These are phyloP conservation scores for Cosmia pyralina DNA, from an alignment of 2,888 invertebrate genomes.

Conservation along the genomic window DNA sequence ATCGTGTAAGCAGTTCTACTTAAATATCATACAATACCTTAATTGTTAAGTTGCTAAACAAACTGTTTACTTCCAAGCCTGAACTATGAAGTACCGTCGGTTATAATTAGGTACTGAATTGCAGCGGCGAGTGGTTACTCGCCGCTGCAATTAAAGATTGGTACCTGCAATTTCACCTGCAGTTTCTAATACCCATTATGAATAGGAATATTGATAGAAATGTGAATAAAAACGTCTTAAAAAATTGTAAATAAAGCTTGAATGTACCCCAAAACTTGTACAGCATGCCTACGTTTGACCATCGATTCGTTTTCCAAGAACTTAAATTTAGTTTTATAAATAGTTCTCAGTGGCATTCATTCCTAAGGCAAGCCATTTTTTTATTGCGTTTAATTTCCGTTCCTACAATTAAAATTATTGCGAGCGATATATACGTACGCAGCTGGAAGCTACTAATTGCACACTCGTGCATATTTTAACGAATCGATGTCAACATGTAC, in stretches of 20 bases:
- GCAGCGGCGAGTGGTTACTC: too few relatives aligned
- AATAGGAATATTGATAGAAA: background rate
- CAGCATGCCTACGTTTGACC: constrained; percentile 7
- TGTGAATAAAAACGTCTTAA: background rate
- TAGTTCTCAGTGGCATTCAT: too few relatives aligned
- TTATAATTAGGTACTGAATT: background rate
- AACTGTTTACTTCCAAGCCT: background rate
- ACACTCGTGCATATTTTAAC: background rate
- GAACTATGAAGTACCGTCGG: too few relatives aligned
- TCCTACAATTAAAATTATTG: background rate
- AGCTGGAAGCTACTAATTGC: background rate
- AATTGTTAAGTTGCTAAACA: background rate
- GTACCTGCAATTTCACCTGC: background rate
- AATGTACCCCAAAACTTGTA: background rate
- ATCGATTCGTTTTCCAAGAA: constrained; percentile 26
- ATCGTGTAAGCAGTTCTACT: background rate
- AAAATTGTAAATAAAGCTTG: constrained; percentile 20
- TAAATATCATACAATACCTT: background rate
- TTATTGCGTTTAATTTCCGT: background rate
- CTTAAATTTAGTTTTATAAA: too few relatives aligned
- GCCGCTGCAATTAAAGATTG: background rate
- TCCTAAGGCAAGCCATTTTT: too few relatives aligned
- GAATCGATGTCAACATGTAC: constrained; percentile 26
- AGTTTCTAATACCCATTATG: background rate
- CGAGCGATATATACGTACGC: background rate